A percentile compares a stretch with the other conserved stretches of the same genome.
These are phyloP conservation scores for Chaetops frenatus DNA, from an alignment of 2,113 vertebrate genomes.

Conservation along the genomic window DNA sequence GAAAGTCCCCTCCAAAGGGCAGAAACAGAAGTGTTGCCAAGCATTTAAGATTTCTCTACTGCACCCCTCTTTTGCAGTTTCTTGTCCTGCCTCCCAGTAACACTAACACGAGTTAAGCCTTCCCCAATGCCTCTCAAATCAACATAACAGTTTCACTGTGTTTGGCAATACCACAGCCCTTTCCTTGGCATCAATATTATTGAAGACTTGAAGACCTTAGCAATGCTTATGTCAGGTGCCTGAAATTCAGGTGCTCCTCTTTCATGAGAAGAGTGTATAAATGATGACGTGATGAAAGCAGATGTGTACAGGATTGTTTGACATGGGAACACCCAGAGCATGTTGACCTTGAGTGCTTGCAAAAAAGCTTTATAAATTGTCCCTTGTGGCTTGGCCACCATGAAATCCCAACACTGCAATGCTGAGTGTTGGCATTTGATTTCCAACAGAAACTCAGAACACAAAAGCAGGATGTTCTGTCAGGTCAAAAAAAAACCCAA, in stretches of 20 bases:
- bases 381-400: neutral
- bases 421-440: neutral
- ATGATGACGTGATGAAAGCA: neutral
- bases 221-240: neutral
- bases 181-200: neutral
- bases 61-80: neutral
- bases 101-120: neutral
- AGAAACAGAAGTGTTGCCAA: neutral
- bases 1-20: neutral
- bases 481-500: neutral
- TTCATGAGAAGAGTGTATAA: neutral
- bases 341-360: neutral
- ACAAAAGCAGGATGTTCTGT: neutral
- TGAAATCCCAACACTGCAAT: neutral
- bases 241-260: neutral
- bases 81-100: neutral
- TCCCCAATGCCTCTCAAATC: neutral
- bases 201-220: neutral
- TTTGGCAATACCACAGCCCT: neutral
- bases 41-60: neutral
- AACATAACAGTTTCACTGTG: fast-evolving
- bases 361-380: neutral
- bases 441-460: neutral
- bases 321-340: neutral
- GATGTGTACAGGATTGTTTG: neutral